Evolutionary conservation across 2,888 invertebrate species (phyloP).

Genomic region (Uropetala carovei): DNA sequence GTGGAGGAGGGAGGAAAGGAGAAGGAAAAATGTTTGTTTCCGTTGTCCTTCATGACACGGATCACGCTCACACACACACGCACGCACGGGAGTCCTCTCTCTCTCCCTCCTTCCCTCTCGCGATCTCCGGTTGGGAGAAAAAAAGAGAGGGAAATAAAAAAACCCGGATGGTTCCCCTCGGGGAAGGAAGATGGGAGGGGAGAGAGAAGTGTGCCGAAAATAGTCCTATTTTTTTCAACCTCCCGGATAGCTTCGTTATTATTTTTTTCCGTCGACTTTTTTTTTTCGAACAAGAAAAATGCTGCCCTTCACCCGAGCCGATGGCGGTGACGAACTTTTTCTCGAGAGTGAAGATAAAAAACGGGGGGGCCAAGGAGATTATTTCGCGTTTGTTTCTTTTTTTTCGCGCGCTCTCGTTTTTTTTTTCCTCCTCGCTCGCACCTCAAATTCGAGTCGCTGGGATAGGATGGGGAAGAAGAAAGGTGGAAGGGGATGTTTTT

Average conservation of each 20-base stretch:
- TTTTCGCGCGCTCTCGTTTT: neutral
- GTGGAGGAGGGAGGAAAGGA: neutral
- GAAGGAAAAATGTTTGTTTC: neutral
- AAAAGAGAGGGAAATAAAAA: too few species aligned
- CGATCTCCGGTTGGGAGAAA: too few species aligned
- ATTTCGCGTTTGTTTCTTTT: neutral
- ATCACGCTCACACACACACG: too few species aligned
- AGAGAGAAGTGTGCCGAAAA: neutral
- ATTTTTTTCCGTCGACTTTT: neutral
- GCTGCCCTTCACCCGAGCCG: neutral
- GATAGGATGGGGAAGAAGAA: neutral
- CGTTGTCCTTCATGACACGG: too few species aligned
- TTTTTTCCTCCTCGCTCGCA: neutral
- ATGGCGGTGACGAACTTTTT: neutral
- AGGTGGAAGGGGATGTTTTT: too few species aligned
- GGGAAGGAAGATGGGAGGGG: neutral
- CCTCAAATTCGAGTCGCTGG: neutral
- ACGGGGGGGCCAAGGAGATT: too few species aligned
- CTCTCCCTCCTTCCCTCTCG: too few species aligned
- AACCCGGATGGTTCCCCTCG: neutral
- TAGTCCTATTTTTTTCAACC: neutral
- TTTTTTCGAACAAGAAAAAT: neutral
- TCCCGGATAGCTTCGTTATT: neutral
- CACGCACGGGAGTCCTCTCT: too few species aligned
- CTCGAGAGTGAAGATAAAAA: neutral